phyloP scores from a whole-genome alignment of 2,113 vertebrate genomes.

The Gopherus flavomarginatus region DNA sequence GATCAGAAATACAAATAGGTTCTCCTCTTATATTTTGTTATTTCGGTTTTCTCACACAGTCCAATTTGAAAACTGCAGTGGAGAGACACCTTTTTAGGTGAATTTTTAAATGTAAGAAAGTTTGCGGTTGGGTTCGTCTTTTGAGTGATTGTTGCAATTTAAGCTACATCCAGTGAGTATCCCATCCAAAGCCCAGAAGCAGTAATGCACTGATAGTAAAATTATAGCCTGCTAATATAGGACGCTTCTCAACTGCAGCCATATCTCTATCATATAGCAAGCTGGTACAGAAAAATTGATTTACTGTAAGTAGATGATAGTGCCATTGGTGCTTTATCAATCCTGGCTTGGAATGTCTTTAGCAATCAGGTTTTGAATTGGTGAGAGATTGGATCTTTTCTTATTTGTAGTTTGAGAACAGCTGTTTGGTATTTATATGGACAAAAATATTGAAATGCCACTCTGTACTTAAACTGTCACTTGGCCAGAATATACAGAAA shows the following conservation, averaged over 20 bases:
- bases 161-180: not conserved
- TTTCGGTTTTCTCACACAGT: conserved; percentile 14
- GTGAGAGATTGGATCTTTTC: not conserved
- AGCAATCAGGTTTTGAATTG: not conserved
- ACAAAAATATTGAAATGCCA: not conserved
- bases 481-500: not conserved
- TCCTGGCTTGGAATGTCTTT: not conserved
- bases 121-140: conserved; percentile 36
- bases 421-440: not conserved
- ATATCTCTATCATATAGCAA: not conserved
- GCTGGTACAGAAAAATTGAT: conserved; percentile 2
- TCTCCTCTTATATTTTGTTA: not conserved
- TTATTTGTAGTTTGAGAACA: not conserved
- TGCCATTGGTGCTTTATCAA: conserved; percentile 11
- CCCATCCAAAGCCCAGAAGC: not conserved
- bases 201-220: not conserved
- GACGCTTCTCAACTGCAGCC: not conserved
- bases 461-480: not conserved
- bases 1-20: not conserved
- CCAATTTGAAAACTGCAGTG: conserved; percentile 11
- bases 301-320: conserved; percentile 5
- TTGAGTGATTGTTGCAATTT: conserved; percentile 23
- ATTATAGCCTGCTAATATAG: not conserved
- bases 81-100: conserved; percentile 21
- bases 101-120: conserved; percentile 52